Base-by-base conservation (phyloP, 2,797 vertebrate species). In the Carduelis carduelis region DNA sequence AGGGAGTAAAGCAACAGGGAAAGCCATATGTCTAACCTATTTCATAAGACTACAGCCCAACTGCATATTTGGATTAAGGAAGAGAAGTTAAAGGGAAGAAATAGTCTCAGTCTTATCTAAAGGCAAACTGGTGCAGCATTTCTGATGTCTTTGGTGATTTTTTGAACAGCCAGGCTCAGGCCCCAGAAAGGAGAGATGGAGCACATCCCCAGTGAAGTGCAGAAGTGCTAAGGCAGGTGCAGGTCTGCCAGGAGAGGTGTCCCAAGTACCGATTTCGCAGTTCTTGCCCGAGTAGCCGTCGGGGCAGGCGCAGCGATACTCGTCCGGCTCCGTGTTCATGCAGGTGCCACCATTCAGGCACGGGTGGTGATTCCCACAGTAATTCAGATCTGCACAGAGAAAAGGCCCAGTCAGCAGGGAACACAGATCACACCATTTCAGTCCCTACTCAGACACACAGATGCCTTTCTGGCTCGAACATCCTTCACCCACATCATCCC, bases 331-430 rank as follows among this genome's bases (percentile, higher is more conserved):
- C 0, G 98, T 98, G 86, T 99, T 99, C 98, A 99, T 98, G 50
- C 99, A 99, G 1, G 98, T 99, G 6, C 99, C 99, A 50, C 99
- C 99, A 0, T 99, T 99, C 83, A 98, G 94, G 84, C 99, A 99
- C 11, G 99, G 99, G 57, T 97, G 98, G 97, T 99, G 99, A 72
- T 98, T 99, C 34, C 99, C 99, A n/a, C 99, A 99, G 97, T 99
- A 99, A 96, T 99, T 99, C 92, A 99, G 98, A 97, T 99, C 99
- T 99, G 97, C 50, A 92, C 21, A 96, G n/a, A 93, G 65, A 95
- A 70, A 47, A 70, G n/a, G 0, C 8, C 39, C 43, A 60, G 34
- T 90, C n/a, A 59, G 69, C 18, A 57, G 18, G 16, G 28, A 69
- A 32, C 59, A 39, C 5, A 44, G 30, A 44, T 32, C 28, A 50